Evolutionary conservation across 2,888 invertebrate genomes (phyloP).

Genomic region (Zhengitettix transpicula): DNA sequence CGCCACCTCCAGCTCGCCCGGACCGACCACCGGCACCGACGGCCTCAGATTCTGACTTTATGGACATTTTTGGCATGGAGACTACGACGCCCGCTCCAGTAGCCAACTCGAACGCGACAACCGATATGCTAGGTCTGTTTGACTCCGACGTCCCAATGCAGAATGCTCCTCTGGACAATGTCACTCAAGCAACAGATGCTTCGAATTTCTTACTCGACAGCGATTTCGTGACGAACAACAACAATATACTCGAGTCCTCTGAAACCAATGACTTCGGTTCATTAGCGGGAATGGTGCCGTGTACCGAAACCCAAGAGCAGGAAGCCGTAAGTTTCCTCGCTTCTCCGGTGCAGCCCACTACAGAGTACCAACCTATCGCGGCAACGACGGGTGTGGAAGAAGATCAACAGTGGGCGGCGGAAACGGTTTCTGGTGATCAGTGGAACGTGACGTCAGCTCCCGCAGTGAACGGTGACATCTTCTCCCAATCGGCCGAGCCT

Average conservation of each 20-base stretch:
- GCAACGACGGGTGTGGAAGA: no score
- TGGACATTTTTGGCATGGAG: slow-evolving; percentile 16
- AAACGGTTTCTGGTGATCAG: not conserved
- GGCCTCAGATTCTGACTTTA: slow-evolving; percentile 14
- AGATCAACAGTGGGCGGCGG: no score
- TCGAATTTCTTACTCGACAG: no score
- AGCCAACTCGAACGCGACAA: slow-evolving; percentile 1
- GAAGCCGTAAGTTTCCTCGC: not conserved
- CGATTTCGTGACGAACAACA: no score
- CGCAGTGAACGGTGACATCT: not conserved
- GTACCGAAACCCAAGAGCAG: slow-evolving; percentile 16
- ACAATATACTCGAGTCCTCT: not conserved
- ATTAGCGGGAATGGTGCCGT: slow-evolving; percentile 16
- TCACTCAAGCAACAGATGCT: no score
- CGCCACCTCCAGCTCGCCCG: slow-evolving; percentile 6
- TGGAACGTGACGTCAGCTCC: not conserved
- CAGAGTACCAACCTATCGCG: no score
- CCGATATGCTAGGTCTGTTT: slow-evolving; percentile 11
- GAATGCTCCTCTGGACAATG: not conserved
- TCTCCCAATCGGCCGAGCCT: not conserved
- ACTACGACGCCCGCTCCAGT: slow-evolving; percentile 2
- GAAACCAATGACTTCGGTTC: slow-evolving; percentile 8
- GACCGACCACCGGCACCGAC: slow-evolving; percentile 13
- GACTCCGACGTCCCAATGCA: not conserved
- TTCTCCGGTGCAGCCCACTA: no score